These are phyloP conservation scores for Polylopha cassiicola DNA, from an alignment of 2,888 invertebrate genomes.

Conservation along the genomic window DNA sequence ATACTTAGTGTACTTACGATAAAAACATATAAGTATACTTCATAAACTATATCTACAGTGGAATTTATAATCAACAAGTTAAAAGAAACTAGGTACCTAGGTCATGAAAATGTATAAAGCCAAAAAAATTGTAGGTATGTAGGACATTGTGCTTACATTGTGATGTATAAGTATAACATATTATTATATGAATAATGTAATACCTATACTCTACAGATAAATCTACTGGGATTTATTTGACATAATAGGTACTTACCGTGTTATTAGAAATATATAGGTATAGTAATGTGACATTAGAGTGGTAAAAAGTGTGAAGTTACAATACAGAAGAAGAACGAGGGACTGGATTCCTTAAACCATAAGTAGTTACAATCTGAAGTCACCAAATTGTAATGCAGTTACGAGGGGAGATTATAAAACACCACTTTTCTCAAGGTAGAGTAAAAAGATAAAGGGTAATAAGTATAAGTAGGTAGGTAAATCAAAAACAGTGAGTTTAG, in stretches of 20 bases:
- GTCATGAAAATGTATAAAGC: too few relatives aligned
- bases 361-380: constrained; percentile 76
- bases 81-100: too few relatives aligned
- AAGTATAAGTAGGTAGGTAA: constrained; percentile 24
- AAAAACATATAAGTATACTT: too few relatives aligned
- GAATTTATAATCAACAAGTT: too few relatives aligned
- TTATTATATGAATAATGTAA: too few relatives aligned
- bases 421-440: constrained; percentile 52
- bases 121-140: too few relatives aligned
- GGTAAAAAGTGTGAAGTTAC: constrained; percentile 34
- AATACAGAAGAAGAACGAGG: constrained; percentile 68
- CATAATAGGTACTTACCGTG: constrained; percentile 12
- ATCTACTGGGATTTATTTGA: constrained; percentile 13
- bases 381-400: constrained; percentile 78
- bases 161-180: too few relatives aligned
- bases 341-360: constrained; percentile 76
- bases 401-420: constrained; percentile 76
- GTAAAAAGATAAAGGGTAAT: constrained; percentile 35
- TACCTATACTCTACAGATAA: too few relatives aligned
- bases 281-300: constrained; percentile 37
- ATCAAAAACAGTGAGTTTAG: constrained; percentile 44
- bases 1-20: too few relatives aligned
- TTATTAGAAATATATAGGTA: constrained; percentile 22
- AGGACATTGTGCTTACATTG: too few relatives aligned
- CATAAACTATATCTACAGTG: too few relatives aligned